Base-by-base conservation (phyloP, 1,140 invertebrate genomes). In the Heterodera carotae region DNA sequence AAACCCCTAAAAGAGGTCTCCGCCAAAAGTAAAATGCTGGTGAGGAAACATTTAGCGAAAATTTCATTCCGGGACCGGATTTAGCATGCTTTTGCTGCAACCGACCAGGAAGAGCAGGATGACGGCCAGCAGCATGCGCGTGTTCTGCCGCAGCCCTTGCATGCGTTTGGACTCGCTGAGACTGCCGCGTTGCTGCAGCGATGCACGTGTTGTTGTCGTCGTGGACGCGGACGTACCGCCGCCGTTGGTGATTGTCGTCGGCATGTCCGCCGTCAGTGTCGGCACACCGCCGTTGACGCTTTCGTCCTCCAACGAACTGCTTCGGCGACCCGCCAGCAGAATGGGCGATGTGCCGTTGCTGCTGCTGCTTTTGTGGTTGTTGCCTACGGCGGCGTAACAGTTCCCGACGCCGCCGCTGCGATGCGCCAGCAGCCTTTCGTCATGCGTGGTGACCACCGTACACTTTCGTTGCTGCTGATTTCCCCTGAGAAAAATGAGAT, bases 81-180 rank as follows among this genome's bases (percentile, higher is more conserved):
- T 56, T 15, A 56, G 22, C 12, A 56, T 5, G 4, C 48, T 56
- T 18, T 18, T 4, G 48, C 15, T 18, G 4, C 48, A 56, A 56
- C 48, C 22, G 12, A 86, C 72, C 53, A 86, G 66, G 70, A 86
- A 86, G 22, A 86, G 70, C 27, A 86, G 60, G 34, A 86, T 86
- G 22, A 86, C 84, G 22, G 82, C 85, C 7, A 86, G 79, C 53
- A 86, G 60, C 84, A 86, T 86, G 31, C 84, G 60, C 18, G 84
- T 85, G 69, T 85, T 85, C 80, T 85, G 75, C 25, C 80, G 75
- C 25, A 86, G 48, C 29, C 84, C 85, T 60, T 85, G 84, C 53
- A 86, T 78, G 64, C 84, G 56, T 69, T 83, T 81, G 18, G 85
- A 86, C 69, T 86, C 85, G 66, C 76, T 83, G n/a, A 84, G 70